Evolutionary conservation across 2,888 invertebrate genomes (phyloP), one percentile per base, ranked within the genome.

Genomic region (Drosophila picticornis): DNA sequence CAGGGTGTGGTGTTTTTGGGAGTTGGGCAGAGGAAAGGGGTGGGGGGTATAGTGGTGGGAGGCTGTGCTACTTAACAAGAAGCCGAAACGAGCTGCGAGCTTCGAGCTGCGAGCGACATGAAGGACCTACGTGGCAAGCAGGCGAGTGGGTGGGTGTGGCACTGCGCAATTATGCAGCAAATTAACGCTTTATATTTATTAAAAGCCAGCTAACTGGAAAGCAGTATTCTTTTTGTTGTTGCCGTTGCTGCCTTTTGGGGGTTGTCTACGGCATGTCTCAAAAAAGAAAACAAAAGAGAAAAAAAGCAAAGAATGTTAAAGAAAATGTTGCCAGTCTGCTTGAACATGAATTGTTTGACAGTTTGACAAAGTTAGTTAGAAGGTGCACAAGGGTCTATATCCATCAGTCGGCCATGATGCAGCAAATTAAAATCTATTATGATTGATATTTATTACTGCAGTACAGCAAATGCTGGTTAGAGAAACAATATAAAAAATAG

Each of bases 141-240:
- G 7, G 2, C 46, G 46, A 46, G 46, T 46, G 46, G 25, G 16
- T 68, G 84, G 89, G 84, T 75, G 84, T 86, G 90, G 72, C 90
- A 68, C 61, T 69, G 83, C 90, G 78, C 85, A 86, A 86, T 85
- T 89, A 86, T 86, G 90, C 90, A 90, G 85, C 88, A 86, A 89
- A 86, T 86, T 89, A 86, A 89, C 85, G 90, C 85, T 89, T 86
- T 86, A 90, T 86, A 84, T 86, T 86, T 88, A 89, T 86, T 84
- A 86, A 89, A 88, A 89, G 82, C 72, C 72, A 64, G 67, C 72
- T 64, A 75, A 62, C 66, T 67, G 80, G 76, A 51, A 78, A 80
- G 48, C 51, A 43, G 51, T 60, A 70, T 46, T 38, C 29, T 38
- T 29, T n/a, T 67, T 67, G 22, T 55, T 62, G 29, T 55, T 46